These are phyloP conservation scores for Hydractinia symbiolongicarpus DNA, from an alignment of 30 jellyfish, hydroid and myxozoan genomes.

Conservation along the genomic window DNA sequence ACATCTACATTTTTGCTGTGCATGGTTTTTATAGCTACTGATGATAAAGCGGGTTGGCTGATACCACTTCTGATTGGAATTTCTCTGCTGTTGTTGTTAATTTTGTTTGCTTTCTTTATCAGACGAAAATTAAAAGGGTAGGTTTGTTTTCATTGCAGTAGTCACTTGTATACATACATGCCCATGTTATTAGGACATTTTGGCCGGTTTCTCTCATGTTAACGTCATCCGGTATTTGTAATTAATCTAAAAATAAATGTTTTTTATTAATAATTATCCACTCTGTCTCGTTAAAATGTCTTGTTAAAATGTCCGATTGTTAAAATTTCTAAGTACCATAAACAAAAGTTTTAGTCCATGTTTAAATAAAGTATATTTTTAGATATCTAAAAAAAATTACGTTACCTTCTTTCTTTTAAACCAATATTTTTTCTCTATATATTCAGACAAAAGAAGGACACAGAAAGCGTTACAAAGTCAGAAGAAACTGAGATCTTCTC, in stretches of 20 bases:
- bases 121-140: constrained; percentile 1
- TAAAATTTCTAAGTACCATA: too few relatives aligned
- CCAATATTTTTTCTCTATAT: not conserved
- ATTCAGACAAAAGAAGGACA: constrained; percentile 9
- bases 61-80: not conserved
- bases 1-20: too few relatives aligned
- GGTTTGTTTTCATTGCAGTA: not conserved
- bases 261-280: too few relatives aligned
- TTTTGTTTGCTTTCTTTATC: not conserved
- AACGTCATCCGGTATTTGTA: too few relatives aligned
- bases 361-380: too few relatives aligned
- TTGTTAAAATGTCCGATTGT: too few relatives aligned
- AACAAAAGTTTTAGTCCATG: too few relatives aligned
- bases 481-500: not conserved
- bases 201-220: too few relatives aligned
- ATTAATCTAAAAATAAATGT: too few relatives aligned
- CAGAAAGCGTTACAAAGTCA: not conserved
- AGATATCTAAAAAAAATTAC: not conserved
- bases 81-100: not conserved
- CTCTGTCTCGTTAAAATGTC: too few relatives aligned
- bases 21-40: not conserved
- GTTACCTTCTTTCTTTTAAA: not conserved
- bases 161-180: too few relatives aligned
- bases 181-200: too few relatives aligned
- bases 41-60: constrained; percentile 5